These are phyloP conservation scores for Delichon dasypus DNA, from an alignment of 2,797 vertebrate species.

Conservation along the genomic window DNA sequence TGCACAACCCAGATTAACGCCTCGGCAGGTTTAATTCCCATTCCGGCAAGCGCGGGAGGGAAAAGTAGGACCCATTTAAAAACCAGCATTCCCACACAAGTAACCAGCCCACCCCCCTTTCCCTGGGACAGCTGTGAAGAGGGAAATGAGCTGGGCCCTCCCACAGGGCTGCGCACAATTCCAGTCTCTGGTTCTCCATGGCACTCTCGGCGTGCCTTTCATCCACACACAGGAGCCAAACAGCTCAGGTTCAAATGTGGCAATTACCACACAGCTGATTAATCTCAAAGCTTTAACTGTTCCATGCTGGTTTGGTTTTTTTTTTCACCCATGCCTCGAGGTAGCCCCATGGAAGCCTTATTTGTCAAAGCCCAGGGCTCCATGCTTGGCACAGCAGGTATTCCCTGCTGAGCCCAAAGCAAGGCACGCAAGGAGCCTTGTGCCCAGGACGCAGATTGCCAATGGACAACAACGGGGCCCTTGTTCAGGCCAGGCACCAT, in stretches of 20 bases:
- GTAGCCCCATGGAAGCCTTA: not conserved
- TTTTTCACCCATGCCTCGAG: fast-evolving
- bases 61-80: not conserved
- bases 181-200: fast-evolving
- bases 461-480: not conserved
- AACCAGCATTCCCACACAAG: not conserved
- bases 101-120: not conserved
- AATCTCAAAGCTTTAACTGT: not conserved
- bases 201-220: not conserved
- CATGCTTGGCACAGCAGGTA: not conserved
- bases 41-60: not conserved
- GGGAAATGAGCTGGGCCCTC: not conserved
- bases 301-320: not conserved
- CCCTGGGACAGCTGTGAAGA: not conserved
- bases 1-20: not conserved
- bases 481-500: not conserved
- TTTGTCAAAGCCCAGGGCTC: not conserved
- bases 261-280: not conserved
- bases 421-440: not conserved
- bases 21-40: not conserved
- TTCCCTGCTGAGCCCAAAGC: not conserved
- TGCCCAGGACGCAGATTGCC: not conserved
- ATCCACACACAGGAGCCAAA: not conserved
- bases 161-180: not conserved
- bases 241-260: not conserved